Evolutionary conservation across 2,797 vertebrate genomes (phyloP), one percentile per base, ranked within the genome.

Genomic region (Arnoldichthys spilopterus): DNA sequence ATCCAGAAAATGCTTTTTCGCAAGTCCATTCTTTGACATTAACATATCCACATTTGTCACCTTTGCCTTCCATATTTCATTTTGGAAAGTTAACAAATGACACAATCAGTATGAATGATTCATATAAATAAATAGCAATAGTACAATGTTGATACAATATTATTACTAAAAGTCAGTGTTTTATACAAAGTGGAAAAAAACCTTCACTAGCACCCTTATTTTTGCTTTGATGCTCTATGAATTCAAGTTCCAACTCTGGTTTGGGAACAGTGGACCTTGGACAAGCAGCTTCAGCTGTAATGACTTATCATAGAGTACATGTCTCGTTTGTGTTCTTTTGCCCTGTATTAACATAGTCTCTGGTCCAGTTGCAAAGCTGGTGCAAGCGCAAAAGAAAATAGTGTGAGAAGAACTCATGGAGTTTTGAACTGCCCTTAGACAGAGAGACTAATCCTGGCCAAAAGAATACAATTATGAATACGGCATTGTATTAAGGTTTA

Each of bases 101-200:
- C 86, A 82, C 28, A 75, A 87, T 85, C 74, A 82, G 86, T 83
- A 90, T 85, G 85, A 84, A 88, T 85, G 85, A 86, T 87, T 87
- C 56, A 72, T 91, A 92, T 91, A 92, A 94, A 94, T 93, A 93
- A 94, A 93, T 92, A 94, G 86, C 76, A 80, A 82, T 79, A 84
- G 72, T 84, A 86, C 81, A 84, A 86, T 81, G 85, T 84, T 79
- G 77, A 81, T 89, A 91, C 83, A 86, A 80, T 85, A 87, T 86
- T 86, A 89, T 88, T 90, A 91, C 84, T 85, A 88, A 90, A 90
- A 89, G 87, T 86, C 90, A 84, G 90, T 90, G 91, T 84, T 75
- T 71, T 69, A 53, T 83, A 81, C 77, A 82, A 61, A 79, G 67
- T 62, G 71, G 74, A 80, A 84, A 74, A 85, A 74, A 84, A 72